Conservation (phyloP, 2,888 invertebrate species). For the Cephus spinipes region DNA sequence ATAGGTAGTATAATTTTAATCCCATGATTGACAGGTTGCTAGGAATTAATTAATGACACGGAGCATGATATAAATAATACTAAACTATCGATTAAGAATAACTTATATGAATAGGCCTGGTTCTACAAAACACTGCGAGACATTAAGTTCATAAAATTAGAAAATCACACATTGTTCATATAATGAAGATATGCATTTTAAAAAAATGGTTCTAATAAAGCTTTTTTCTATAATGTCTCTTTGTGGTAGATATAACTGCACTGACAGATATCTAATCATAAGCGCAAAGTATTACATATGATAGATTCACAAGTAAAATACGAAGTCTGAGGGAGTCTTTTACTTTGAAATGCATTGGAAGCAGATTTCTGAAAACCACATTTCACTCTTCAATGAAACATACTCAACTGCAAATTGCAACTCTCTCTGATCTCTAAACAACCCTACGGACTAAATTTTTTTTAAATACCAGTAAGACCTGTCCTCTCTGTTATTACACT, state of each 20-base stretch:
- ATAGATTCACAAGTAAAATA: not conserved
- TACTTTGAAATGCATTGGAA: not conserved
- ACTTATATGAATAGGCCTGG: not conserved
- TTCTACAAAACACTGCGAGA: not conserved
- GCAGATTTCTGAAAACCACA: not conserved
- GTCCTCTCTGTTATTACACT: slow-evolving; percentile 15
- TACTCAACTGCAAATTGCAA: not conserved
- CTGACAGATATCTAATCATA: not conserved
- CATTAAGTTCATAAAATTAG: not conserved
- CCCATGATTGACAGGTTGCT: not conserved
- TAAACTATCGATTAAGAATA: not conserved
- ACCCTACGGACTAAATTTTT: not conserved
- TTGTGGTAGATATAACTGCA: not conserved
- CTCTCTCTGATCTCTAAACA: not conserved
- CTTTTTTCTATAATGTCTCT: not conserved
- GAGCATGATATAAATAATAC: not conserved
- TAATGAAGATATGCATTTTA: not conserved
- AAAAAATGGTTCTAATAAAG: not conserved
- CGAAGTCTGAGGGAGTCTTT: not conserved
- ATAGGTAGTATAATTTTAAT: not conserved
- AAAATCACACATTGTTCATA: not conserved
- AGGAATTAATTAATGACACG: not conserved
- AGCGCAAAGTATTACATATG: not conserved
- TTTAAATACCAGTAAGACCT: not conserved
- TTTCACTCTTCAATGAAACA: not conserved